These are phyloP conservation scores for Caranx melampygus DNA, from an alignment of 2,113 vertebrate genomes.

Conservation along the genomic window DNA sequence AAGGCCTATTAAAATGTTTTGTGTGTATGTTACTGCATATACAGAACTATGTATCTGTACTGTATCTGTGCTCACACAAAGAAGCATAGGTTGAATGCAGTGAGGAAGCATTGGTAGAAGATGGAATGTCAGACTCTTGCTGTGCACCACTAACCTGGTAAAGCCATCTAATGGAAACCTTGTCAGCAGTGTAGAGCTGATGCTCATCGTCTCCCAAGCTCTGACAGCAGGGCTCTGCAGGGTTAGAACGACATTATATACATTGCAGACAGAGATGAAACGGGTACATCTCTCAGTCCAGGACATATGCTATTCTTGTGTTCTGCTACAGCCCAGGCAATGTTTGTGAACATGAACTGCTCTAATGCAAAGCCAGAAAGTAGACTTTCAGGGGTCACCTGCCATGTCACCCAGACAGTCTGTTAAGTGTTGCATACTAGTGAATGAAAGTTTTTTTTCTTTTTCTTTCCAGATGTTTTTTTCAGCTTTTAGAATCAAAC, in stretches of 20 bases:
- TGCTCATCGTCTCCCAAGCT: conserved; percentile 14
- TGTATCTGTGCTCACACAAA: conserved; percentile 2
- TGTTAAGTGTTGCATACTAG: neutral
- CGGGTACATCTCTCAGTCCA: conserved; percentile 24
- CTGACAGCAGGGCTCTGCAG: conserved; percentile 19
- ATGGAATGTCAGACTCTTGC: conserved; percentile 11
- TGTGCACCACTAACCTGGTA: conserved; percentile 62
- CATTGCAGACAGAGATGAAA: conserved; percentile 24
- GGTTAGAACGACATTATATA: conserved; percentile 27
- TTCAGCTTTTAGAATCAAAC: no score
- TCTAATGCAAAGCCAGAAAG: conserved; percentile 23
- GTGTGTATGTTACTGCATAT: neutral
- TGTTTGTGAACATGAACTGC: conserved; percentile 38
- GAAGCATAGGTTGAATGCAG: neutral
- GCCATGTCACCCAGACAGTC: conserved; percentile 17
- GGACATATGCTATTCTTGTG: conserved; percentile 14
- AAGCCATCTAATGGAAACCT: conserved; percentile 60
- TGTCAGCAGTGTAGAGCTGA: conserved; percentile 56
- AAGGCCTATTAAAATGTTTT: conserved; percentile 24
- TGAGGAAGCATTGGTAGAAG: conserved; percentile 8
- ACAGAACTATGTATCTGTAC: neutral
- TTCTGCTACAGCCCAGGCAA: neutral
- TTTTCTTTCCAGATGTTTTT: no score
- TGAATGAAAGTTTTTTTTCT: neutral
- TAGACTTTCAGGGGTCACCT: conserved; percentile 14